Base-by-base conservation (phyloP, 1,140 invertebrate genomes). In the Chironomus tepperi region DNA sequence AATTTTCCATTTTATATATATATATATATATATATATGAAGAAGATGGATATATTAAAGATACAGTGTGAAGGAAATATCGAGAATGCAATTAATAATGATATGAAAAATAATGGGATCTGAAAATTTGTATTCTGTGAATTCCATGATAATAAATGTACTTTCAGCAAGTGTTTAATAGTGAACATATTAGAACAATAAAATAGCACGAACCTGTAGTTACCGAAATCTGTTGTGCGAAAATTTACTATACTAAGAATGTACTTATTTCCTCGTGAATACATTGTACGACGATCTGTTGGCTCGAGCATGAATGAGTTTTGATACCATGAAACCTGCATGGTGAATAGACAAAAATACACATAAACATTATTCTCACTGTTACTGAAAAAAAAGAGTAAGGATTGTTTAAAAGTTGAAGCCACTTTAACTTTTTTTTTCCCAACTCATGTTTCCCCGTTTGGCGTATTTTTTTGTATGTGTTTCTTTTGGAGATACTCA, bases 191-290 rank as follows among this genome's bases (percentile, higher is more conserved):
- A 12, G 8, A 57, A 57, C 10, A 57, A n/a, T n/a, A n/a, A n/a
- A 12, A 57, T n/a, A 57, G 9, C 1, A 57, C 47, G 47, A 18
- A 84, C 84, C 85, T 86, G 77, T 87, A 88, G 75, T 87, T 87
- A 1, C 87, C 87, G 77, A 88, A 88, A 77, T 88, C 87, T 43
- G 85, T 82, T 0, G 83, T 83, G 73, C 86, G 84, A 0, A 88
- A 85, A 76, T 86, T 85, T 3, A 83, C 83, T 6, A 88, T 86
- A 47, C 85, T 85, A 0, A 88, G 78, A 0, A 86, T 86, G 78
- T 87, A 85, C 75, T 85, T 85, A 79, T 85, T 84, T 1, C 84
- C 85, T 5, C 83, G 78, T 0, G 82, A 83, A 0, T 85, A 83
- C 84, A 87, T 86, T 0, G 83, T 80, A 10, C 86, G 82, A 0